Conservation (phyloP, 1,140 invertebrate species). For the Caerostris extrusa region DNA sequence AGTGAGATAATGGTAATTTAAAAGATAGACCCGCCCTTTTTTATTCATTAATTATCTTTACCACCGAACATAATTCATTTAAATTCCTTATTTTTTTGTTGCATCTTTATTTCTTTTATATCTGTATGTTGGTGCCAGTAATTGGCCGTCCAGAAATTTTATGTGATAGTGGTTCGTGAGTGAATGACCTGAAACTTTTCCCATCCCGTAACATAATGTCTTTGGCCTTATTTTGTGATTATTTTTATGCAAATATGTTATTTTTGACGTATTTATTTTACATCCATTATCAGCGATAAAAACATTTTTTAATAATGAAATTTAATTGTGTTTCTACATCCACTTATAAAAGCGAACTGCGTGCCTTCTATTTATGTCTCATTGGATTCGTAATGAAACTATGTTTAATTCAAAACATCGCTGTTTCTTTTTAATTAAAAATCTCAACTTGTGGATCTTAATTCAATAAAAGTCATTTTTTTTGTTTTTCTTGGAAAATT, state of each 20-base stretch:
- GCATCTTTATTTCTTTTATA: not conserved
- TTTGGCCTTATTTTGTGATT: conserved; percentile 10
- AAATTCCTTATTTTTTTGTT: not conserved
- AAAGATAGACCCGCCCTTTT: not conserved
- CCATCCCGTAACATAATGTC: conserved; percentile 13
- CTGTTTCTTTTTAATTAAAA: no score
- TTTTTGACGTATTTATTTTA: not conserved
- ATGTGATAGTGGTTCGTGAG: not conserved
- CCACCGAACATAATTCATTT: not conserved
- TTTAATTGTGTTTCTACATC: not conserved
- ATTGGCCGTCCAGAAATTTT: not conserved
- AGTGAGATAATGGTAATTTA: not conserved
- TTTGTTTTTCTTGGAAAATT: no score
- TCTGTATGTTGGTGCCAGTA: not conserved
- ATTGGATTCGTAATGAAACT: not conserved
- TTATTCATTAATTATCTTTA: conserved; percentile 13
- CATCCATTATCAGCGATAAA: no score
- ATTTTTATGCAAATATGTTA: conserved; percentile 24
- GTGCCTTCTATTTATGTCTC: not conserved
- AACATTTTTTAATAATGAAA: not conserved
- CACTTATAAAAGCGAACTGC: not conserved
- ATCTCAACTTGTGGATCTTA: no score
- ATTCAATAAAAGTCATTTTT: no score
- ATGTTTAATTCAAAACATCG: no score
- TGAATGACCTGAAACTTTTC: conserved; percentile 8